Evolutionary conservation across 2,888 invertebrate genomes (phyloP), one percentile per base, ranked within the genome.

Genomic region (Cordilura impudica): DNA sequence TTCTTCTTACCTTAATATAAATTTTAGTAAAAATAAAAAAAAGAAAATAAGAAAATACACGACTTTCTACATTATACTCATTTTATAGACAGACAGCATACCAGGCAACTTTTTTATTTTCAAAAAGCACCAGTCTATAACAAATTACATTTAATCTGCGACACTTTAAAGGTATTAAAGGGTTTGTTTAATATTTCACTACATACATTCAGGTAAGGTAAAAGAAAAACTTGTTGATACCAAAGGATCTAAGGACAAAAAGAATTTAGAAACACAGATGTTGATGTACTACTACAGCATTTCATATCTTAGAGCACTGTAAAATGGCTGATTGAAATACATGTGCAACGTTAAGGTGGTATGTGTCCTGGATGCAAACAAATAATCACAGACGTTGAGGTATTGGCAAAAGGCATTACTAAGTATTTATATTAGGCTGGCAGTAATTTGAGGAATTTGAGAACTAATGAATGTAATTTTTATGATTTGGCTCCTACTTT

Each of bases 81-180:
- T 35, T 2, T 2, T 39, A n/a, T 39, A 10, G n/a, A 6, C 5
- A 35, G 35, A 35, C 26, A 19, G 35, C 47, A 49, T 49, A 49
- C 47, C 14, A 63, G 49, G n/a, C 35, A 51, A 63, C 51, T 51
- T 63, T 35, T 16, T 12, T n/a, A 39, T 49, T n/a, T 49, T 63
- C 63, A 49, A 63, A 49, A 49, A 21, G 63, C 63, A 63, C 63
- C 63, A 63, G 66, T 54, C 66, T 77, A 71, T 66, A 71, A 54
- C 76, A 77, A 71, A 77, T 71, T 66, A 47, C 71, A 66, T 71
- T 77, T 71, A 71, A 77, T 71, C 65, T 66, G 16, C 31, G 53
- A 71, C 71, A 71, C 60, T 71, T 77, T 60, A 66, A 54, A 77
- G 66, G 58, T 60, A 70, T 76, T 70, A 65, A 63, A 70, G 63